Base-by-base conservation (phyloP, 2,113 vertebrate genomes). In the Hippocampus guttulatus region DNA sequence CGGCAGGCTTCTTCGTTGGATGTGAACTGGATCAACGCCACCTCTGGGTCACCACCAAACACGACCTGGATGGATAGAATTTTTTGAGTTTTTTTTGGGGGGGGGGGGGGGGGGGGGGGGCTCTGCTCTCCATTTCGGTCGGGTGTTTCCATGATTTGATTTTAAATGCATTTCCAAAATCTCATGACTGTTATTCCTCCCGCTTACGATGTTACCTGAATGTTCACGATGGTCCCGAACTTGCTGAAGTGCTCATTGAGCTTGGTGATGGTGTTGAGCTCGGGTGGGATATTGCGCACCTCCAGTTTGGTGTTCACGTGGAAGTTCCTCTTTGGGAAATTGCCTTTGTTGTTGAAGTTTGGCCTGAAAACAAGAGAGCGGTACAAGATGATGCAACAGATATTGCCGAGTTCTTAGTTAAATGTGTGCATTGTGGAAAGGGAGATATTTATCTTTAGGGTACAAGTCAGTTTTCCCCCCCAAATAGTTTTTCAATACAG, bases 231-330 rank as follows among this genome's bases (percentile, higher is more conserved):
- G 63, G 94, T 98, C 84, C 97, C 97, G 89, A 98, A 99, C 88
- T 96, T 98, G 92, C 96, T 96, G 92, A 99, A 99, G 78, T 99
- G 97, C 78, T 97, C 96, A 0, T 99, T 99, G 81, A 98, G 94
- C 79, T 96, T 95, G 57, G 96, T 95, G 82, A 99, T 98, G 77
- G 95, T 99, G 89, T 99, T 99, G 64, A 98, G 20, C 9, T 99
- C 97, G 4, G 94, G 93, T 2, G 97, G 97, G 79, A 99, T 96
- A 91, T 94, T 96, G 75, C 95, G 93, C 69, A 99, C 96, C 89
- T 98, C 96, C 82, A 99, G 75, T 89, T 96, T 98, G 14, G 97
- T 98, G 85, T 98, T 98, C 0, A 95, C 92, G 8, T 98, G 97
- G 62, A 95, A 92, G 87, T 92, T 95, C 85, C 96, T 96, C 77